Evolutionary conservation across 2,113 vertebrate genomes (phyloP), one percentile per base, ranked within the genome.

Genomic region (Bolborhynchus lineola): DNA sequence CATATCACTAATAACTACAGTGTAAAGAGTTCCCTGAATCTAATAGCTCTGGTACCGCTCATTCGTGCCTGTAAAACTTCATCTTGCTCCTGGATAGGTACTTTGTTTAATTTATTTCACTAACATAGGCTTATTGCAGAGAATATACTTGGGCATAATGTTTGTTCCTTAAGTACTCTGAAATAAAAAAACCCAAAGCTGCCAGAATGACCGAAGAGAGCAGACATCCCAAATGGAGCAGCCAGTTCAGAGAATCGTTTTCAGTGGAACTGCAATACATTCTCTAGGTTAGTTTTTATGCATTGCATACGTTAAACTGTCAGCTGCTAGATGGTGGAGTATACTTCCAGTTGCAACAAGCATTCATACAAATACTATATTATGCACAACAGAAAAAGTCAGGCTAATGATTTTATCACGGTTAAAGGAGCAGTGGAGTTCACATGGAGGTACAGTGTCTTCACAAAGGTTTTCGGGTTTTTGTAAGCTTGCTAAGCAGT

Each of bases 31-130:
- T 97, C 64, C 35, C 57, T 52, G 60, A 86, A 76, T 94, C 41
- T 63, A 70, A 71, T 90, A 86, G 41, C 81, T 92, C 17, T 80
- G 55, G 64, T 79, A 71, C 29, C 49, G 81, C 31, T 96, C 64
- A 75, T 65, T 96, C 62, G 72, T 65, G 63, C 16, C 35, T 87
- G 23, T 93, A 92, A 94, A 94, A 70, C 11, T 31, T 80, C 64
- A 96, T 97, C 96, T 96, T 92, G 93, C 87, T 85, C 84, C 70
- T 96, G 57, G 15, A 23, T 93, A 89, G 62, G 46, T 95, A 84
- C 81, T 77, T 89, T 55, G n/a, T 87, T 93, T 92, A 87, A 95
- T 92, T 91, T 92, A 93, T 95, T 97, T 96, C 50, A 65, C 18
- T 76, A 39, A 39, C 24, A 59, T 82, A 82, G 76, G 39, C 39